Evolutionary conservation across 2,888 invertebrate species (phyloP), one percentile per base, ranked within the genome.

Genomic region (Ophion obscuratus): DNA sequence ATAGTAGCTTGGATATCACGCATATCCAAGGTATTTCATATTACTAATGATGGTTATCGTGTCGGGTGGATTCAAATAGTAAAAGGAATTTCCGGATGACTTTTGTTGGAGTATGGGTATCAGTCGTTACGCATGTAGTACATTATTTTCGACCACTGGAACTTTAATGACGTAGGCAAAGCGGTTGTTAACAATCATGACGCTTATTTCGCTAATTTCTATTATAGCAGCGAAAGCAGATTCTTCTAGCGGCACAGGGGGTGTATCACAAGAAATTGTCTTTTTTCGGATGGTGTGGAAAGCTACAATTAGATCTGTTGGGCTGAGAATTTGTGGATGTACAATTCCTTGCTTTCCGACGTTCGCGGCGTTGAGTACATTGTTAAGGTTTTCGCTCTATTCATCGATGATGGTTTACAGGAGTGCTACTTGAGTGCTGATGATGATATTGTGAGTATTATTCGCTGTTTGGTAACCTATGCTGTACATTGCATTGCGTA

Each of bases 111-210:
- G 75, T 47, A 75, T 10, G 1, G 53, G 64, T 6, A 75, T 75
- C 6, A 75, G 44, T 47, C 77, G 47, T 20, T 68, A 78, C 2
- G 68, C 57, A 24, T 76, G 66, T 3, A 76, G n/a, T 20, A 67
- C 40, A 11, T 10, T 24, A 27, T 75, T 64, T 57, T 76, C 76
- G 0, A 57, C 57, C 31, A 76, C 36, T 2, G 76, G 66, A 10
- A 76, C 66, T n/a, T 67, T 76, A n/a, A 76, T 76, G 3, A 77
- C 14, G 24, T 77, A 77, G 14, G 59, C n/a, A 3, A 77, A 77
- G 14, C 68, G 67, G 40, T 77, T 77, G 24, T 68, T 59, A 11
- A 7, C 40, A 5, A 77, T 67, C 59, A 77, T 59, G 10, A 77
- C 77, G 40, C 59, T 77, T 1, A 68, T 68, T 1, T 77, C 68